Conservation (phyloP, 1,140 invertebrate species). For the Oedothorax gibbosus region DNA sequence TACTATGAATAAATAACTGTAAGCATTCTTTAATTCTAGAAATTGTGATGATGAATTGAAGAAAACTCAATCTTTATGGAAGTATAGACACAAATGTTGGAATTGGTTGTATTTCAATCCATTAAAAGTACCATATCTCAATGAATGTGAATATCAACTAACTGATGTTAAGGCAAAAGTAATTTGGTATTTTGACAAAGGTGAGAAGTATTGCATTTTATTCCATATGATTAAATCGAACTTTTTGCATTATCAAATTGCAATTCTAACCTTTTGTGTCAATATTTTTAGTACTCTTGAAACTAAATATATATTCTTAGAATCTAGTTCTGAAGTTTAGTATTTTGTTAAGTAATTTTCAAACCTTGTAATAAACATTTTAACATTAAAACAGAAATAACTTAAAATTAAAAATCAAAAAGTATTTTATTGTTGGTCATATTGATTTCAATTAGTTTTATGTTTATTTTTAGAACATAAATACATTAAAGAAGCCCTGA, state of each 20-base stretch:
- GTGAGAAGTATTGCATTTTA: constrained; percentile 1
- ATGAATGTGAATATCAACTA: not conserved
- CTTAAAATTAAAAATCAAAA: too few relatives aligned
- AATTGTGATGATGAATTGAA: not conserved
- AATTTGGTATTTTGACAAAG: not conserved
- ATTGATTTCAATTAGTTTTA: not conserved
- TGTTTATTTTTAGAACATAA: constrained; percentile 21
- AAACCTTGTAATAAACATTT: too few relatives aligned
- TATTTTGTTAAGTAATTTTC: too few relatives aligned
- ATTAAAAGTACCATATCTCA: not conserved
- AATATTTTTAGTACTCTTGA: not conserved
- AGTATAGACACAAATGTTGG: constrained; percentile 17
- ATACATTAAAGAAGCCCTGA: constrained; percentile 11
- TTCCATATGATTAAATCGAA: not conserved
- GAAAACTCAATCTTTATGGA: constrained; percentile 1
- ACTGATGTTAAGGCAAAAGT: not conserved
- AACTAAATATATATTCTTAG: too few relatives aligned
- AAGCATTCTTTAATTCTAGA: not conserved
- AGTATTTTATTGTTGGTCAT: too few relatives aligned
- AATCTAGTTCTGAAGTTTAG: too few relatives aligned
- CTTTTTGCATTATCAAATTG: too few relatives aligned
- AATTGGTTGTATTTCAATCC: constrained; percentile 32
- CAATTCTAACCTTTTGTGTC: not conserved
- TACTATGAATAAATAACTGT: not conserved
- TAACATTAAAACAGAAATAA: too few relatives aligned